Evolutionary conservation across 37 sponge, comb jelly and placozoan species (phyloP), one percentile per base, ranked within the genome.

Genomic region (Chondrosia reniformis): DNA sequence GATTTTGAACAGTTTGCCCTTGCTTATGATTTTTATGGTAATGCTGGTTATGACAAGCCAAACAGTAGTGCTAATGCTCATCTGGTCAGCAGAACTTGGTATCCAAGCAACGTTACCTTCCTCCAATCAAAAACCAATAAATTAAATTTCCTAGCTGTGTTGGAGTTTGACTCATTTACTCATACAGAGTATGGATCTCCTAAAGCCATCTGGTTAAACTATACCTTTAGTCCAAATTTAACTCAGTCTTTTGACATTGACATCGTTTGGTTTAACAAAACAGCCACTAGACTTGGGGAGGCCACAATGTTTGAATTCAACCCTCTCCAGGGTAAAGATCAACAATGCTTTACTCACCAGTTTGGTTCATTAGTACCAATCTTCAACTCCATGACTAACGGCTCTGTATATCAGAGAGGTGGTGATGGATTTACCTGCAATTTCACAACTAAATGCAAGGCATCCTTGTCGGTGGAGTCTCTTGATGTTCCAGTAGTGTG

Each of bases 41-140:
- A 88, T 63, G 76, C 88, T 15, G 88, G 88, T 15, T 88, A 64
- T 64, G 80, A 83, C 45, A 88, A 88, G 46, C 88, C 88, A 21
- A 79, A 79, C 64, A 57, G 80, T 41, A 80, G 80, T 24, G 64
- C 9, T 25, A 78, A 63, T 73, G 88, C 88, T 38, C 46, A 83
- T 33, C 88, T 84, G 8, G 21, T 78, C 13, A 83, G 76, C 32
- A 62, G n/a, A 30, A 45, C 54, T 0, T 80, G 79, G 74, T 22
- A 37, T 4, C 44, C 65, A 19, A 36, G 15, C 40, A 10, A 67
- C n/a, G 42, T 45, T 0, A 44, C 17, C 10, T 63, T 88, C 28
- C 79, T 75, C 28, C 75, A 76, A 37, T 72, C 46, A 12, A 76
- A 38, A 10, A 21, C 17, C 24, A 46, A 74, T 25, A 27, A 22